Evolutionary conservation across 2,797 vertebrate species (phyloP).

Genomic region (Syndactyla subalaris): DNA sequence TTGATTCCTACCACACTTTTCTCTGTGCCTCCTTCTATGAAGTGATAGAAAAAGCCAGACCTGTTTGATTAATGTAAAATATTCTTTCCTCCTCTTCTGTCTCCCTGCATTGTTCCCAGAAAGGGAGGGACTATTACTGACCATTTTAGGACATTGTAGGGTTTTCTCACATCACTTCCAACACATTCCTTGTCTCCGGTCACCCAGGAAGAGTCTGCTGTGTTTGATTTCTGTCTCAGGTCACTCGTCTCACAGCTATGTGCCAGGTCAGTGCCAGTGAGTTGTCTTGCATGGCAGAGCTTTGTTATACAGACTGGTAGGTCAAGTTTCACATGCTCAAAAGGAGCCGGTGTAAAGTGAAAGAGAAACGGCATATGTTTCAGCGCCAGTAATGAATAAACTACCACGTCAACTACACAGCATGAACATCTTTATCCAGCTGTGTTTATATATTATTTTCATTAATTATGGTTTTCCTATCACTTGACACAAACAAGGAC

Average conservation of each 20-base stretch:
- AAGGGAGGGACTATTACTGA: not conserved
- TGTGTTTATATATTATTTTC: conserved; percentile 62
- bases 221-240: conserved; percentile 40
- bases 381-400: not conserved
- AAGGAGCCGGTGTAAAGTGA: not conserved
- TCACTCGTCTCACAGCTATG: not conserved
- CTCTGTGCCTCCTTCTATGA: not conserved
- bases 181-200: not conserved
- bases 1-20: not conserved
- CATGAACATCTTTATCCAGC: conserved; percentile 33
- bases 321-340: not conserved
- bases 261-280: conserved; percentile 15
- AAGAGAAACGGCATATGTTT: not conserved
- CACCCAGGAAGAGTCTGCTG: conserved; percentile 18
- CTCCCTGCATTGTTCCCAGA: not conserved
- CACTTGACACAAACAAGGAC: not conserved
- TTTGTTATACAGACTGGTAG: not conserved
- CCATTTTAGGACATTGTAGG: not conserved
- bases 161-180: not conserved
- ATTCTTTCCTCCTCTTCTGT: not conserved
- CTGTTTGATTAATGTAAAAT: not conserved
- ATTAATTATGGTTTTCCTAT: conserved; percentile 30
- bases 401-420: not conserved
- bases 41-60: not conserved
- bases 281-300: not conserved